Percentiles rank a stretch among this genome's conserved stretches.
phyloP scores from a whole-genome alignment of 1,140 invertebrate species.

The Eriocheir sinensis region DNA sequence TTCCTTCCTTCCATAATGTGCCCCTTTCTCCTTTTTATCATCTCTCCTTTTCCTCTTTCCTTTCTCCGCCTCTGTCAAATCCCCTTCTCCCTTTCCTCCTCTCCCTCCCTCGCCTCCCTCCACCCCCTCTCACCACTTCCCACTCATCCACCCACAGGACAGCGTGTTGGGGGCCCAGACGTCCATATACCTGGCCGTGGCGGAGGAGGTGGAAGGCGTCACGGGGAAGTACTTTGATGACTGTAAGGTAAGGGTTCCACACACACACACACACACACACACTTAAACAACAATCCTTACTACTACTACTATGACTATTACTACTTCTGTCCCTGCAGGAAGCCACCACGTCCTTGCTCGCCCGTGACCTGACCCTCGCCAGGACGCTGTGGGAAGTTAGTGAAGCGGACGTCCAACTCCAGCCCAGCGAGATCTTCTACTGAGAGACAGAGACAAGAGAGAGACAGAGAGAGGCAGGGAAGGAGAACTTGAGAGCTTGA shows the following conservation, averaged over 20 bases:
- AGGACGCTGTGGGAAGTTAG: constrained; percentile 50
- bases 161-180: constrained; percentile 54
- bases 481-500: too few species aligned
- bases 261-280: not conserved
- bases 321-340: constrained; percentile 19
- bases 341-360: constrained; percentile 25
- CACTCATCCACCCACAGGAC: not conserved
- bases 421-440: constrained; percentile 40
- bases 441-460: constrained; percentile 12
- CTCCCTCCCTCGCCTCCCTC: too few species aligned
- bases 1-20: too few species aligned
- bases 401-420: constrained; percentile 49
- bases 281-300: too few species aligned
- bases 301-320: not conserved
- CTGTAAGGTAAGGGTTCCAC: constrained; percentile 43
- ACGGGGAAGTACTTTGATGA: constrained; percentile 58
- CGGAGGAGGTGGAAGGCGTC: constrained; percentile 46
- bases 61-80: too few species aligned
- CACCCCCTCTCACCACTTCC: not conserved
- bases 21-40: too few species aligned
- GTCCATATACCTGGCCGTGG: constrained; percentile 43
- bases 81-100: too few species aligned
- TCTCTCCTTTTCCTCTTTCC: too few species aligned
- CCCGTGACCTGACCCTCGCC: constrained; percentile 17
- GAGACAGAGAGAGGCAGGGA: not conserved